Evolutionary conservation across 64 coral and sea anemone genomes (phyloP), one percentile per base, ranked within the genome.

Genomic region (Porites lutea): DNA sequence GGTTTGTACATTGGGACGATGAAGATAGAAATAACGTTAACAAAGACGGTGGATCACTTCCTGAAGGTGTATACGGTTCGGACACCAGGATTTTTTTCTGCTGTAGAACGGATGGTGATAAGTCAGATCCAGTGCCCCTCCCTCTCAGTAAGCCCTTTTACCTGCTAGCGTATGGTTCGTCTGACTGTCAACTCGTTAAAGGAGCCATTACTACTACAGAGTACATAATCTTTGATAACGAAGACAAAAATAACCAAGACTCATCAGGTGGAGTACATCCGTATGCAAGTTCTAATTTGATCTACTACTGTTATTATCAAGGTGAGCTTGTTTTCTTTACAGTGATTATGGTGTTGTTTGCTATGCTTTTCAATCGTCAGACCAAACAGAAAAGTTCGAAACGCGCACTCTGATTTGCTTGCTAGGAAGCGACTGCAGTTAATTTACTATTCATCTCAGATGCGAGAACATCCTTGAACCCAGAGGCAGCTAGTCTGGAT

Each of bases 301-400:
- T 95, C 37, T 86, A 77, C 14, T 95, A 88, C 53, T 95, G 94
- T 60, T 95, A 95, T 21, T 95, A 95, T 37, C 68, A 66, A 55
- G 53, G 53, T 55, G 2, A 55, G 53, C 11, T 5, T 55, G 53
- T 55, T 55, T 55, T 55, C 27, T 37, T 37, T 37, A 37, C 27
- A 37, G 1, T 37, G 27, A 37, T 37, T 37, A 37, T 37, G 27
- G 27, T 37, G 27, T 37, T 37, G 27, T 55, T 55, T 55, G 11
- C 53, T 55, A 11, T 11, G 53, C 53, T 11, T 55, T 55, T 55
- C 53, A 55, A 55, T 55, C 27, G 27, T 37, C 27, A 37, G 27
- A 37, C 27, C 27, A 37, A 37, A 37, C 27, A 1, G 27, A 37
- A 37, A 37, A 37, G 27, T 37, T 37, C 27, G 11, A 55, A 5